phyloP scores from a whole-genome alignment of 2,888 invertebrate species.

The Hartigia nigra region DNA sequence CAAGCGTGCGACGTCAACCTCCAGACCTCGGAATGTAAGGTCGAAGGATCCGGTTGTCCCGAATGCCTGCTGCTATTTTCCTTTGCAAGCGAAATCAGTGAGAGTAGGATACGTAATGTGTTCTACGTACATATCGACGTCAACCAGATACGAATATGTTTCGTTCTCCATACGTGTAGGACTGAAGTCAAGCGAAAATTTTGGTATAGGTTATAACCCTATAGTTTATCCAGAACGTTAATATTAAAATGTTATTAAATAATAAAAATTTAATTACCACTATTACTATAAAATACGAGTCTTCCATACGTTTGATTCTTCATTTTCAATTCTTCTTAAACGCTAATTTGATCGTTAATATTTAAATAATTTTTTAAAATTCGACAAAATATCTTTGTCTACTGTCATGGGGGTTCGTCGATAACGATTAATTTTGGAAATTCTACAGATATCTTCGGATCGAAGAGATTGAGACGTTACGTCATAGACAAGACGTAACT shows the following conservation, averaged over 20 bases:
- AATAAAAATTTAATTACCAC: too few species aligned
- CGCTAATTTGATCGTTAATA: background rate
- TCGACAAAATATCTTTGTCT: background rate
- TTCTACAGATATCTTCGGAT: too few species aligned
- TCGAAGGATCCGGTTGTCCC: background rate
- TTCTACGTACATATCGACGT: background rate
- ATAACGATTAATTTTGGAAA: too few species aligned
- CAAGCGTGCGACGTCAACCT: background rate
- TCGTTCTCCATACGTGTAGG: background rate
- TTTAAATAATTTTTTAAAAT: background rate
- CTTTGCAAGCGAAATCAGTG: background rate
- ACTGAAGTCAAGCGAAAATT: too few species aligned
- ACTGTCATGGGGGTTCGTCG: background rate
- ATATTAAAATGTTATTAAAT: too few species aligned
- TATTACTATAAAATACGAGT: too few species aligned
- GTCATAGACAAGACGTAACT: background rate
- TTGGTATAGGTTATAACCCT: too few species aligned
- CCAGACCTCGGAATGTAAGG: background rate
- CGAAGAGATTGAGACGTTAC: too few species aligned
- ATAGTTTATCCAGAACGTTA: too few species aligned
- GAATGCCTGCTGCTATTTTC: background rate
- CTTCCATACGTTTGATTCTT: too few species aligned
- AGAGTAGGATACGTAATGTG: background rate
- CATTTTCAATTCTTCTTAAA: background rate
- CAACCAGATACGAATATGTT: background rate